phyloP scores from a whole-genome alignment of 2,888 invertebrate species.

The Eristalinus sepulchralis region DNA sequence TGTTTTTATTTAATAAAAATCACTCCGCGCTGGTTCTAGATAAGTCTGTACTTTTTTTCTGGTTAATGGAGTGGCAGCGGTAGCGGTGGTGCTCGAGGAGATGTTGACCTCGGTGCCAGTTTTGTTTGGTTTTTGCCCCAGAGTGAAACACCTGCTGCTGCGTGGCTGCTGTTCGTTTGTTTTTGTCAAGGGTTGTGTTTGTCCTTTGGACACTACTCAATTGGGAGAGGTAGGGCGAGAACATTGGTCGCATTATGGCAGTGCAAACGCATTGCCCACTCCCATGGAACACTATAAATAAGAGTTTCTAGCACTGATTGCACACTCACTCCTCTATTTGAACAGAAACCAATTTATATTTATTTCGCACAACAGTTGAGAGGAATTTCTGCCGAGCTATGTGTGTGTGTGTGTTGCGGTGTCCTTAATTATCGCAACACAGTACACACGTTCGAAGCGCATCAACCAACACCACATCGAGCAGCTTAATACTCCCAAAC shows the following conservation, averaged over 20 bases:
- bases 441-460: not conserved
- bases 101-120: not conserved
- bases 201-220: slow-evolving; percentile 1
- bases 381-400: not conserved
- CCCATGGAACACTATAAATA: slow-evolving; percentile 39
- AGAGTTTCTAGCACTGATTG: slow-evolving; percentile 44
- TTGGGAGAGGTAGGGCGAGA: not conserved
- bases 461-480: not conserved
- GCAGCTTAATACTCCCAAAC: slow-evolving; percentile 51
- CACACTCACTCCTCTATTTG: slow-evolving; percentile 14
- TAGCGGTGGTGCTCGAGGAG: not conserved
- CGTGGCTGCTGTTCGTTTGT: not conserved
- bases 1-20: slow-evolving; percentile 25
- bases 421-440: slow-evolving; percentile 60
- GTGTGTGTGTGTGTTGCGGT: slow-evolving; percentile 45
- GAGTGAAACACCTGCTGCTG: slow-evolving; percentile 41
- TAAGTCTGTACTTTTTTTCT: slow-evolving; percentile 22
- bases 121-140: not conserved
- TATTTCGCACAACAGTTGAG: slow-evolving; percentile 43
- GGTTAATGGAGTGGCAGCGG: not conserved
- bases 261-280: slow-evolving; percentile 2
- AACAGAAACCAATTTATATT: slow-evolving; percentile 69
- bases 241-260: slow-evolving; percentile 21
- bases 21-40: not conserved
- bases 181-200: slow-evolving; percentile 28